A percentile compares a stretch with the other conserved stretches of the same genome.
Conservation (phyloP, 2,888 invertebrate species). For the Lycaena phlaeas region DNA sequence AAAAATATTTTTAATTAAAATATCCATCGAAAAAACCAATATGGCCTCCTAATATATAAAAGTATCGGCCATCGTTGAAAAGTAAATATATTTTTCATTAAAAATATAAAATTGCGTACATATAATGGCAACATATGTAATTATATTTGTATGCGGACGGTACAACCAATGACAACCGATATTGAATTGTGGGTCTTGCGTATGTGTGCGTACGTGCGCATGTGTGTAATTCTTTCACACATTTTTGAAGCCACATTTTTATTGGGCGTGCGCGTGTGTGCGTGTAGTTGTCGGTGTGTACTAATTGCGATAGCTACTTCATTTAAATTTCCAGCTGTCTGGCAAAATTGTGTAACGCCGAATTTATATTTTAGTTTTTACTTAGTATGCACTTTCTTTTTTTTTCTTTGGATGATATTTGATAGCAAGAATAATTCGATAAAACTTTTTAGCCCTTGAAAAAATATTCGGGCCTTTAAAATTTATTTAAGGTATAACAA, state of each 20-base stretch:
- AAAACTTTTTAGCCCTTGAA: too few relatives aligned
- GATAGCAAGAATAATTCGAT: too few relatives aligned
- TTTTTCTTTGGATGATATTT: conserved; percentile 17
- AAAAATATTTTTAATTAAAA: conserved; percentile 1
- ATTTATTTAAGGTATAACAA: too few relatives aligned
- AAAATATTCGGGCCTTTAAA: too few relatives aligned
- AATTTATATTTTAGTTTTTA: conserved; percentile 23
- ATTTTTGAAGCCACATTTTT: conserved; percentile 68
- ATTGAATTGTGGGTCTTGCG: conserved; percentile 56
- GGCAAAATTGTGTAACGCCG: conserved; percentile 37
- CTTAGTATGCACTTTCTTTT: too few relatives aligned
- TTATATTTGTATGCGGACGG: conserved; percentile 36
- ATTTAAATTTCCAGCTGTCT: conserved; percentile 65
- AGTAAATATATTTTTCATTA: conserved; percentile 10
- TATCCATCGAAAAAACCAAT: not conserved
- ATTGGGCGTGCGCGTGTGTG: conserved; percentile 39
- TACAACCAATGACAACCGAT: conserved; percentile 62
- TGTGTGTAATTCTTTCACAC: conserved; percentile 62
- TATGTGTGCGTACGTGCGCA: conserved; percentile 53
- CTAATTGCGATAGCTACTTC: conserved; percentile 73
- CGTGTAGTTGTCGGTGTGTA: conserved; percentile 41
- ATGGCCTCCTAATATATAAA: conserved; percentile 1
- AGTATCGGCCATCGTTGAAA: conserved; percentile 1
- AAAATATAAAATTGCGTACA: conserved; percentile 14
- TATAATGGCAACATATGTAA: conserved; percentile 9